Percentiles rank a stretch among this genome's conserved stretches.
phyloP scores from a whole-genome alignment of 2,113 vertebrate species.

The human region GRCh38 chr13:32059501-32060000 shows the following conservation, averaged over 20 bases:
- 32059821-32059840: not conserved
- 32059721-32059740: too few species aligned
- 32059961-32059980: not conserved
- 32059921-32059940: not conserved
- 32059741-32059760: not conserved
- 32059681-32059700: too few species aligned
- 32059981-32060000: not conserved
- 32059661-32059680: too few species aligned
- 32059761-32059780: not conserved
- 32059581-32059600: too few species aligned
- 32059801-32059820: not conserved
- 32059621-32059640: too few species aligned
- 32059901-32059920: not conserved
- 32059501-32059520: not conserved
- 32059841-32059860: not conserved
- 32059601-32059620: too few species aligned
- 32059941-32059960: not conserved
- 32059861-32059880: too few species aligned
- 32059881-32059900: not conserved
- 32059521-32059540: not conserved
- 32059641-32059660: too few species aligned
- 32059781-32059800: not conserved
- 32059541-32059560: too few species aligned
- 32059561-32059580: too few species aligned
- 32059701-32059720: too few species aligned